Evolutionary conservation across 2,797 vertebrate species (phyloP).

Genomic region (Fringilla coelebs): DNA sequence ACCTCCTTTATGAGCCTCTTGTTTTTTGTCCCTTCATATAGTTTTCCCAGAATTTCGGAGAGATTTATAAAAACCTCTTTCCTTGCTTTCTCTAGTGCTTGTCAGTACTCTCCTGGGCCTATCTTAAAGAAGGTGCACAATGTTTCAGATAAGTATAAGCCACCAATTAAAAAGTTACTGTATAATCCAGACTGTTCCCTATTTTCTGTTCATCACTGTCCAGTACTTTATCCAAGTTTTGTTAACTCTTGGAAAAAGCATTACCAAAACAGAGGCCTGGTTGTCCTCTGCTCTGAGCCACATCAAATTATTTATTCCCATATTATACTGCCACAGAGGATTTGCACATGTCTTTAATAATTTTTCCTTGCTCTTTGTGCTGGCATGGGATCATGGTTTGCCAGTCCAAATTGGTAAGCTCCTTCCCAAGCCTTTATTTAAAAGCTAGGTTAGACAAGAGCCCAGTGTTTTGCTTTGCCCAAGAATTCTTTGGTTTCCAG

Average conservation of each 20-base stretch:
- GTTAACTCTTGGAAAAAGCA: neutral
- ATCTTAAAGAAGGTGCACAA: neutral
- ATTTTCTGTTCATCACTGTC: neutral
- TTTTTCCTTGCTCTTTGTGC: neutral
- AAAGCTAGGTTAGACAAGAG: neutral
- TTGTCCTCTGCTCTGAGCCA: neutral
- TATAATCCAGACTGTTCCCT: neutral
- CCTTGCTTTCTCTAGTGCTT: neutral
- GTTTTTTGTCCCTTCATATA: neutral
- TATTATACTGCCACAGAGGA: neutral
- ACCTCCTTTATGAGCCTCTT: neutral
- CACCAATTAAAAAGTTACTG: neutral
- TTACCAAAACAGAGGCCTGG: neutral
- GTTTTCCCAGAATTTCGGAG: neutral
- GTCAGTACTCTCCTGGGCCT: neutral
- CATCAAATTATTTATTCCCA: neutral
- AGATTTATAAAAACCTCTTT: neutral
- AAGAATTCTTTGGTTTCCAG: neutral
- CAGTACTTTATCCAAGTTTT: neutral
- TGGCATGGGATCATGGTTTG: neutral
- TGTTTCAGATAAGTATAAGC: neutral
- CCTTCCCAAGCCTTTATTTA: neutral
- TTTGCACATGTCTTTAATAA: neutral
- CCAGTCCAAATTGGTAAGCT: neutral
- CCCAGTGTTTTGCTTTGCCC: neutral